Percentiles rank a stretch among this genome's conserved stretches.
Evolutionary conservation across 2,888 invertebrate genomes (phyloP).

Genomic region (Deroplatys truncata): DNA sequence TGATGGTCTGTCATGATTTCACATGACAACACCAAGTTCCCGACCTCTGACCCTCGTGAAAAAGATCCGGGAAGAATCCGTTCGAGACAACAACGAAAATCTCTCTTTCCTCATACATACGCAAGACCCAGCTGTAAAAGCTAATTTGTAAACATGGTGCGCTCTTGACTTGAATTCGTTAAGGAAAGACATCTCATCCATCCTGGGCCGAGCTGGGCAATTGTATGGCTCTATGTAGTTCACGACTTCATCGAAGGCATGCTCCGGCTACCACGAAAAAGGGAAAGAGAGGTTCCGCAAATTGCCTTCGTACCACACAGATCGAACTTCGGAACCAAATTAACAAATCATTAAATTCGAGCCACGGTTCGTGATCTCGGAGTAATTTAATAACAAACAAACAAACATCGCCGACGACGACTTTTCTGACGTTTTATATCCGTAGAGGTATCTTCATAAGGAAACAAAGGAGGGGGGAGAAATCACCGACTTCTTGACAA

Average conservation of each 20-base stretch:
- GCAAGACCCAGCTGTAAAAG: background rate
- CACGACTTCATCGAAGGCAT: background rate
- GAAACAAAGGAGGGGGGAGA: background rate
- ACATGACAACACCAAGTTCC: conserved; percentile 4
- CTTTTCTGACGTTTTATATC: background rate
- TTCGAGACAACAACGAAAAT: background rate
- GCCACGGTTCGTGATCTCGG: background rate
- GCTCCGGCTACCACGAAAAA: background rate
- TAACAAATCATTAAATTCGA: background rate
- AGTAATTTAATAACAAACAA: conserved; percentile 1
- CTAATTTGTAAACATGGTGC: background rate
- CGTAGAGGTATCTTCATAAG: background rate
- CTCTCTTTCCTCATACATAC: background rate
- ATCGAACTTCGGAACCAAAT: conserved; percentile 2
- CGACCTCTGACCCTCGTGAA: background rate
- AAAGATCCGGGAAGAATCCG: conserved; percentile 8
- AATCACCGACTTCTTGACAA: too few relatives aligned
- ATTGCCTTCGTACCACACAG: background rate
- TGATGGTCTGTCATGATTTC: conserved; percentile 7
- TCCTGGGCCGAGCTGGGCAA: background rate
- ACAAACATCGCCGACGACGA: background rate
- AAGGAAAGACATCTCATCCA: background rate
- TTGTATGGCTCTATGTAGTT: background rate
- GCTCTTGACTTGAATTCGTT: background rate
- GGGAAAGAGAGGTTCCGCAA: background rate